These are phyloP conservation scores for Ips nitidus DNA, from an alignment of 1,140 invertebrate species.

Conservation along the genomic window DNA sequence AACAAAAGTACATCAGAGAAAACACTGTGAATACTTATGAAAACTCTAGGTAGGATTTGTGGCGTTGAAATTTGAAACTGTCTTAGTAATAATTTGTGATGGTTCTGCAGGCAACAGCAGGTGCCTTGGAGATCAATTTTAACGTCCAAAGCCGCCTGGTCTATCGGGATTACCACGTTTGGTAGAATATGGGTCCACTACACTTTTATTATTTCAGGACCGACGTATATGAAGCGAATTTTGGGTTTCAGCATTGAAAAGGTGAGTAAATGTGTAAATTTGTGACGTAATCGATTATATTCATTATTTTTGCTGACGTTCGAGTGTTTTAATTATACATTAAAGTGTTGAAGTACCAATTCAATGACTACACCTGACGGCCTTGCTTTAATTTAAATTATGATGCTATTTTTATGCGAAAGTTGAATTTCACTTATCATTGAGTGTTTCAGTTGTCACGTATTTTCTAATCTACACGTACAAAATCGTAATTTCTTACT, in stretches of 20 bases:
- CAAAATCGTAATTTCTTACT: too few relatives aligned
- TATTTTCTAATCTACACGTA: too few relatives aligned
- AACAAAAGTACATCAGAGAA: conserved; percentile 70
- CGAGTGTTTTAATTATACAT: too few relatives aligned
- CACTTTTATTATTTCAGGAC: conserved; percentile 69
- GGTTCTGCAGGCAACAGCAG: conserved; percentile 20
- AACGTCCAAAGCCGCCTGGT: conserved; percentile 77
- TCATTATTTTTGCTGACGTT: too few relatives aligned
- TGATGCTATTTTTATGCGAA: too few relatives aligned
- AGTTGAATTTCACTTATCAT: too few relatives aligned
- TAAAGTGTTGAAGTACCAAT: too few relatives aligned
- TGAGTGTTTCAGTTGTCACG: too few relatives aligned
- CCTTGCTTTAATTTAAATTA: too few relatives aligned
- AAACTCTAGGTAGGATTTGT: conserved; percentile 49
- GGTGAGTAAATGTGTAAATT: conserved; percentile 48
- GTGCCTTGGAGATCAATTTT: conserved; percentile 79
- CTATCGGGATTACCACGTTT: conserved; percentile 74
- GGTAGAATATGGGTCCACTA: conserved; percentile 74
- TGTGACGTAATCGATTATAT: too few relatives aligned
- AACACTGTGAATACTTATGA: conserved; percentile 60
- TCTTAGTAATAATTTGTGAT: neutral
- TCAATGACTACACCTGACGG: too few relatives aligned
- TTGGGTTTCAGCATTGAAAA: conserved; percentile 69
- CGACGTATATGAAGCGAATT: conserved; percentile 72
- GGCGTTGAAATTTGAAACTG: neutral